Conservation (phyloP, 2,888 invertebrate species). For the Alentia gelatinosa region DNA sequence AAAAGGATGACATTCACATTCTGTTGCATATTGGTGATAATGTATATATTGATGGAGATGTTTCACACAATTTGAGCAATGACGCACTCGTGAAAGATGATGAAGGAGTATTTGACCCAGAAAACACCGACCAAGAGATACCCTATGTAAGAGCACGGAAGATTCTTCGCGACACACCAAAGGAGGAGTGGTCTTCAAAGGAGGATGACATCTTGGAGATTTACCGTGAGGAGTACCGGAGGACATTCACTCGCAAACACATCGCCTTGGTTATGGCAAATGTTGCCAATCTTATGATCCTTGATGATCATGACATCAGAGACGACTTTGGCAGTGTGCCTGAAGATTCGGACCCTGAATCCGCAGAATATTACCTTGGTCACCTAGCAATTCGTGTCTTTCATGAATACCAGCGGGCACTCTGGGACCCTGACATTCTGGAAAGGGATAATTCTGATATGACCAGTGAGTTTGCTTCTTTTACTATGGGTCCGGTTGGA, state of each 20-base stretch:
- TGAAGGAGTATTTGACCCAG: background rate
- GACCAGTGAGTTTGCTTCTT: slow-evolving; percentile 1
- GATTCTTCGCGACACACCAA: background rate
- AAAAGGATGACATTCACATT: background rate
- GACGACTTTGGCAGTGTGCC: slow-evolving; percentile 43
- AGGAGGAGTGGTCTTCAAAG: background rate
- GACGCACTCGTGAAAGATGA: background rate
- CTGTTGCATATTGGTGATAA: slow-evolving; percentile 50
- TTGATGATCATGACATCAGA: slow-evolving; percentile 52
- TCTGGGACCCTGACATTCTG: slow-evolving; percentile 53
- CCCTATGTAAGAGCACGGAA: slow-evolving; percentile 30
- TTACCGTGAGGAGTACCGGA: background rate
- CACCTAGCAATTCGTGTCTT: background rate
- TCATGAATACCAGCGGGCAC: slow-evolving; percentile 52
- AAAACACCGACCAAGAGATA: background rate
- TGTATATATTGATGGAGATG: slow-evolving; percentile 48
- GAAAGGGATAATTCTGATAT: background rate
- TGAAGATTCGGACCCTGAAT: slow-evolving; percentile 19
- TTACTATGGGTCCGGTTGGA: slow-evolving; percentile 23
- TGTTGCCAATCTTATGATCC: slow-evolving; percentile 52
- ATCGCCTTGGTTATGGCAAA: background rate
- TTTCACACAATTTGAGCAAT: slow-evolving; percentile 31
- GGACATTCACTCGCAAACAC: background rate
- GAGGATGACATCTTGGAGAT: background rate
- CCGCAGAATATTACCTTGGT: slow-evolving; percentile 40